These are phyloP conservation scores for Strix occidentalis DNA, from an alignment of 2,797 vertebrate species.

Conservation along the genomic window DNA sequence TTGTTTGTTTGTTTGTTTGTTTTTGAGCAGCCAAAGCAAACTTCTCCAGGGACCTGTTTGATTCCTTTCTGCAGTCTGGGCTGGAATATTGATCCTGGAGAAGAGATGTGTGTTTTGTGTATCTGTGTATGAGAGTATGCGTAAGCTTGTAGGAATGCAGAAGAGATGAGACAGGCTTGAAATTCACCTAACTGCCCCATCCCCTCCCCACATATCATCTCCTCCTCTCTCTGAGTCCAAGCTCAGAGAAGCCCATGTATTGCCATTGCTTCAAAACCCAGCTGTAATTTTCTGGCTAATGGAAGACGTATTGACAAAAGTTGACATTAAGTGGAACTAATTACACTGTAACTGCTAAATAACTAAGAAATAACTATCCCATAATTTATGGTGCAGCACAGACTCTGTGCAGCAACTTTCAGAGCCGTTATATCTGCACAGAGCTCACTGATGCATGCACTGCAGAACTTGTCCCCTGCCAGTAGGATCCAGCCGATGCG, in stretches of 20 bases:
- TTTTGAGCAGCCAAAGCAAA: slow-evolving; percentile 48
- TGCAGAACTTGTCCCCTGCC: slow-evolving; percentile 56
- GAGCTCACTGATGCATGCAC: slow-evolving; percentile 34
- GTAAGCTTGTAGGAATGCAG: background rate
- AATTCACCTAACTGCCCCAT: background rate
- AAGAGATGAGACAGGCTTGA: background rate
- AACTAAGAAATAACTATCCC: slow-evolving; percentile 80
- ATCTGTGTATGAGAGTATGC: accelerated
- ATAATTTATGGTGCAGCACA: slow-evolving; percentile 76
- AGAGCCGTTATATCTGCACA: slow-evolving; percentile 10
- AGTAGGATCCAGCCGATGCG: background rate
- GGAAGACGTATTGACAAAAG: slow-evolving; percentile 79
- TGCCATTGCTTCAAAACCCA: slow-evolving; percentile 56
- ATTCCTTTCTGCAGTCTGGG: slow-evolving; percentile 38
- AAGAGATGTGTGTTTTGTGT: background rate
- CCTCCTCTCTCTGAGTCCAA: background rate
- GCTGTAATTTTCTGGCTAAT: slow-evolving; percentile 78
- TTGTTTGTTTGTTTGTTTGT: slow-evolving; percentile 27
- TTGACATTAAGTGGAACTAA: slow-evolving; percentile 82
- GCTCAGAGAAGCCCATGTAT: slow-evolving; percentile 1
- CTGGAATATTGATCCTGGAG: slow-evolving; percentile 45
- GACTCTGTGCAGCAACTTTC: slow-evolving; percentile 60
- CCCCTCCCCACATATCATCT: background rate
- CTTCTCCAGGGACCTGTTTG: slow-evolving; percentile 54
- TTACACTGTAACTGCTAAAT: slow-evolving; percentile 81